These are phyloP conservation scores for Neoscelio sp. DNA, from an alignment of 2,888 invertebrate species.

Conservation along the genomic window DNA sequence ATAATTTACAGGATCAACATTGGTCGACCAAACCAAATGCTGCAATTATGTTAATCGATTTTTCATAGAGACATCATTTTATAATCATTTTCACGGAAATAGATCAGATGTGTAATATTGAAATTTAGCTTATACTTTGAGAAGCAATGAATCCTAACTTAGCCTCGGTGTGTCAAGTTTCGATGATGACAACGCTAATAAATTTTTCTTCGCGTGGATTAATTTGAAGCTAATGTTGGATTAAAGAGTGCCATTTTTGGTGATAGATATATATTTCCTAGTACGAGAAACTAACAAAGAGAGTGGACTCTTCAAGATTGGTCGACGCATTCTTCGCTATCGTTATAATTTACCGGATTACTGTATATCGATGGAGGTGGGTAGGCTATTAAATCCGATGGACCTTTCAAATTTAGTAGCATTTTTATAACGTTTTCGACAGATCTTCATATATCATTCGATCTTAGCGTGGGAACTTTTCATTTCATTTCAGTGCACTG, in stretches of 20 bases:
- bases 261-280: background rate
- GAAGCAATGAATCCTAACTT: no score
- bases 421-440: constrained; percentile 52
- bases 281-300: no score
- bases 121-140: no score
- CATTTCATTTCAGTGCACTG: constrained; percentile 17
- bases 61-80: no score
- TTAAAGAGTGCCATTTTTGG: constrained; percentile 17
- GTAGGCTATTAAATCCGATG: constrained; percentile 43
- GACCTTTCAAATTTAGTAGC: constrained; percentile 54
- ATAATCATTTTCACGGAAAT: no score
- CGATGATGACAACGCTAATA: no score
- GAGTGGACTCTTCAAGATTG: constrained; percentile 1
- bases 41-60: constrained; percentile 42
- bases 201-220: no score
- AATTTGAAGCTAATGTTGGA: no score
- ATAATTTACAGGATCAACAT: constrained; percentile 43
- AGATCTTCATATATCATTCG: constrained; percentile 58
- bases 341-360: constrained; percentile 65
- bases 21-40: constrained; percentile 4
- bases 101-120: no score
- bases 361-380: constrained; percentile 51
- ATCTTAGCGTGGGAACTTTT: constrained; percentile 39
- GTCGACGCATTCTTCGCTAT: constrained; percentile 36
- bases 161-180: no score